These are phyloP conservation scores for Oncorhynchus tshawytscha DNA, from an alignment of 2,113 vertebrate species.

Conservation along the genomic window DNA sequence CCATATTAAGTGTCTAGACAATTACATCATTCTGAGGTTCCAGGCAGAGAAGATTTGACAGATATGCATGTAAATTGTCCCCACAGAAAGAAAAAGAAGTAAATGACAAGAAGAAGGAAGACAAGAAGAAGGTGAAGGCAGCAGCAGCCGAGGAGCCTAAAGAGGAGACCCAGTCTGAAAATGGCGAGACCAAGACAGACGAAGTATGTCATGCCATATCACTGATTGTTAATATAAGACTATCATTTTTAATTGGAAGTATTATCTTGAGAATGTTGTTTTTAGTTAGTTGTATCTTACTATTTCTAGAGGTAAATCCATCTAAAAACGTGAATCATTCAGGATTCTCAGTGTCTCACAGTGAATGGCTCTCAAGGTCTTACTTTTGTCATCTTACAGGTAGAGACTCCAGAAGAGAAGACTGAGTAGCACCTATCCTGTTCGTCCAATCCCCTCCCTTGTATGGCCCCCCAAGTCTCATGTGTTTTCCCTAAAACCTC, in stretches of 20 bases:
- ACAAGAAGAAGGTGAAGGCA: conserved; percentile 73
- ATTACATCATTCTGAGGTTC: not conserved
- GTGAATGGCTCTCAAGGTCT: conserved; percentile 4
- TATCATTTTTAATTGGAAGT: not conserved
- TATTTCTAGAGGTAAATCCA: no score
- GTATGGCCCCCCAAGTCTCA: conserved; percentile 22
- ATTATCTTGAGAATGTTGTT: not conserved
- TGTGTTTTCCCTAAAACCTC: conserved; percentile 30
- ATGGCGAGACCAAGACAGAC: conserved; percentile 79
- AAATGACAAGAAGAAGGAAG: conserved; percentile 73
- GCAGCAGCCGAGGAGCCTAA: conserved; percentile 62
- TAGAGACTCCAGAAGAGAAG: conserved; percentile 50
- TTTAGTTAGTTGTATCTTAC: not conserved
- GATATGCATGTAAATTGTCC: conserved; percentile 1
- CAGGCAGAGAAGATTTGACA: not conserved
- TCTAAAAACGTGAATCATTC: not conserved
- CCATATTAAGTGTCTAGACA: not conserved
- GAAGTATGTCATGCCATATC: conserved; percentile 64
- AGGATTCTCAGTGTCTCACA: not conserved
- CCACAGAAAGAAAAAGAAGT: conserved; percentile 79
- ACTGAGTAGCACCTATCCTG: conserved; percentile 43
- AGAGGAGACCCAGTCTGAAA: conserved; percentile 81
- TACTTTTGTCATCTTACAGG: conserved; percentile 31
- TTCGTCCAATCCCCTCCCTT: not conserved
- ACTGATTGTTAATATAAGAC: no score